Evolutionary conservation across 2,797 vertebrate genomes (phyloP).

Genomic region (Setipinna tenuifilis): DNA sequence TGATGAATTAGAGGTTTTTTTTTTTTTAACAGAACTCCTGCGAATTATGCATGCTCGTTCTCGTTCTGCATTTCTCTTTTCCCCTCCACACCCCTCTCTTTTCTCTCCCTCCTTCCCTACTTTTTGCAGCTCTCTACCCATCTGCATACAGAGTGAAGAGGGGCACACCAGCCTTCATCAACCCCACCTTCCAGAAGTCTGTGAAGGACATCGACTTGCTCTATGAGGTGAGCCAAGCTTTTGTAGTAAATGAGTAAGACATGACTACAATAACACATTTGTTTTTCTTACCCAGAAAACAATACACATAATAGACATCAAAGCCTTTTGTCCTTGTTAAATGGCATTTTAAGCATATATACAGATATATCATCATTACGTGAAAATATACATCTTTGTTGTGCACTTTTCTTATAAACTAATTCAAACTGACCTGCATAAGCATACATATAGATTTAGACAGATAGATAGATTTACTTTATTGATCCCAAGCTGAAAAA

Average conservation of each 20-base stretch:
- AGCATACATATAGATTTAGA: too few relatives aligned
- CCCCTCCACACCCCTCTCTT: too few relatives aligned
- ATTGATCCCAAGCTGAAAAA: too few relatives aligned
- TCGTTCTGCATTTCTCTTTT: neutral
- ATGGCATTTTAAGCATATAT: neutral
- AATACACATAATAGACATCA: neutral
- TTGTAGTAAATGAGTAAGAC: neutral
- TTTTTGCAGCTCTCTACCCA: slow-evolving; percentile 84
- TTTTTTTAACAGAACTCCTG: neutral
- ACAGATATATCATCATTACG: neutral
- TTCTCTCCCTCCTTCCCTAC: slow-evolving; percentile 12
- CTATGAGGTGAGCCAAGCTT: slow-evolving; percentile 82
- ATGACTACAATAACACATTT: neutral
- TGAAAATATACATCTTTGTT: neutral
- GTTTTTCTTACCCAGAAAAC: neutral
- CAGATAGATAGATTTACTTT: too few relatives aligned
- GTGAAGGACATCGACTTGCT: slow-evolving; percentile 85
- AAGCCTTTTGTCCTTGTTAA: neutral
- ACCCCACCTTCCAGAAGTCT: slow-evolving; percentile 85
- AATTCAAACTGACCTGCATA: neutral
- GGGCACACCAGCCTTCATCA: slow-evolving; percentile 74
- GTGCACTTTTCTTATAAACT: neutral
- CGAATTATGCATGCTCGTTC: neutral
- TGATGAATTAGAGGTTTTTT: neutral
- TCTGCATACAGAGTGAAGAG: slow-evolving; percentile 83